Conservation (phyloP, 2,888 invertebrate species). For the Petrophora chlorosata region DNA sequence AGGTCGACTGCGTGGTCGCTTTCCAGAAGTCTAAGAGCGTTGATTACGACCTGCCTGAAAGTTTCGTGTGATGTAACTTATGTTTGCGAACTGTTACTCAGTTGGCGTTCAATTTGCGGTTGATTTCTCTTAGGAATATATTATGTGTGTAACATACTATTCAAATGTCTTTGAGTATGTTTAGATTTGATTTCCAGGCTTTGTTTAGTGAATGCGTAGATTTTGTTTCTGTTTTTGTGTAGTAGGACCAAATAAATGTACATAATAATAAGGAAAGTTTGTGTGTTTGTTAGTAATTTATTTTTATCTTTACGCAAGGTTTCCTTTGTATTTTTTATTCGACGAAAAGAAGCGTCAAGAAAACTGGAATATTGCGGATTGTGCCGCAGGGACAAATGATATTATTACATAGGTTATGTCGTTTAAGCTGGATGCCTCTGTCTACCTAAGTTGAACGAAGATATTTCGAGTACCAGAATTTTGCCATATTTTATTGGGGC, state of each 20-base stretch:
- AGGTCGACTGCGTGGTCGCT: slow-evolving; percentile 73
- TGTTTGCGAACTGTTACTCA: not conserved
- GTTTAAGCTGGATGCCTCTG: too few species aligned
- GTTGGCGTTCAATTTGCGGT: not conserved
- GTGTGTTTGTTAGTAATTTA: too few species aligned
- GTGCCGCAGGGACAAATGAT: too few species aligned
- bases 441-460: too few species aligned
- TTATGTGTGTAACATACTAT: slow-evolving; percentile 13
- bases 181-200: slow-evolving; percentile 2
- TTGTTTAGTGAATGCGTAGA: slow-evolving; percentile 11
- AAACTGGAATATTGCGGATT: too few species aligned
- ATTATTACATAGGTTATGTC: too few species aligned
- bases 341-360: too few species aligned
- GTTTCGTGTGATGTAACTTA: slow-evolving; percentile 62
- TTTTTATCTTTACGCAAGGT: too few species aligned
- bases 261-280: not conserved
- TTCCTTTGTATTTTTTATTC: too few species aligned
- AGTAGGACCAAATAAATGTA: not conserved
- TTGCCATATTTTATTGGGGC: too few species aligned
- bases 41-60: slow-evolving; percentile 73
- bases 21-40: slow-evolving; percentile 71
- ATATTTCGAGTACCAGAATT: too few species aligned
- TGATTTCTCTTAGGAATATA: slow-evolving; percentile 24
- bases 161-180: slow-evolving; percentile 18
- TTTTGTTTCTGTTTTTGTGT: slow-evolving; percentile 14